Evolutionary conservation across 2,888 invertebrate genomes (phyloP), one percentile per base, ranked within the genome.

Genomic region (Tryphoninae sp.): DNA sequence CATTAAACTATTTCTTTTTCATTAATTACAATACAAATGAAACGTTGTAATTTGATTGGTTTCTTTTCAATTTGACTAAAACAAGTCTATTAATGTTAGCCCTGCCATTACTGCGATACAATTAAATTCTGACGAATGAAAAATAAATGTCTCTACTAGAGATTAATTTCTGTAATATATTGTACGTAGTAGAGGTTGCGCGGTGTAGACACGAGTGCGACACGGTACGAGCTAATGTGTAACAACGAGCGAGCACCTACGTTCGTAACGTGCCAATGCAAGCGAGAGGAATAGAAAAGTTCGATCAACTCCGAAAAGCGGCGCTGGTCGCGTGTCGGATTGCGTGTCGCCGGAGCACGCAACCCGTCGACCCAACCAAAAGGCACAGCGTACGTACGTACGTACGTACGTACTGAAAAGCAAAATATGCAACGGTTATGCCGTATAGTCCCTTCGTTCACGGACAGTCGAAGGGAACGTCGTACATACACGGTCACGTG

Each of bases 271-370:
- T 13, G 13, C 45, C 13, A 45, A 13, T 45, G 13, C 11, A 49
- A 53, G 23, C 58, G 45, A 65, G 58, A 23, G 49, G 42, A 53
- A 68, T 51, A 26, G 45, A 69, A 69, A 75, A 75, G 80, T 79
- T 79, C 79, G 79, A 79, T 79, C 64, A 69, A 81, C 71, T 81
- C 75, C 16, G 69, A 78, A 75, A 78, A 81, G 61, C 62, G 19
- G 16, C 19, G 19, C 51, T 55, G 65, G 77, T 78, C 69, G 69
- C 81, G 74, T 64, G 55, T 68, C 55, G 69, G 55, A 64, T 69
- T 59, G 69, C 75, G 67, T 75, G 81, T 78, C 65, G 74, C 16
- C 33, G 9, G 22, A 64, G 58, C 73, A 77, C 75, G 67, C 74
- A 51, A 71, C 59, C 23, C 23, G 64, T 58, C 55, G 23, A 65